phyloP scores from a whole-genome alignment of 2,888 invertebrate species.

The Caenorhabditis sulstoni region DNA sequence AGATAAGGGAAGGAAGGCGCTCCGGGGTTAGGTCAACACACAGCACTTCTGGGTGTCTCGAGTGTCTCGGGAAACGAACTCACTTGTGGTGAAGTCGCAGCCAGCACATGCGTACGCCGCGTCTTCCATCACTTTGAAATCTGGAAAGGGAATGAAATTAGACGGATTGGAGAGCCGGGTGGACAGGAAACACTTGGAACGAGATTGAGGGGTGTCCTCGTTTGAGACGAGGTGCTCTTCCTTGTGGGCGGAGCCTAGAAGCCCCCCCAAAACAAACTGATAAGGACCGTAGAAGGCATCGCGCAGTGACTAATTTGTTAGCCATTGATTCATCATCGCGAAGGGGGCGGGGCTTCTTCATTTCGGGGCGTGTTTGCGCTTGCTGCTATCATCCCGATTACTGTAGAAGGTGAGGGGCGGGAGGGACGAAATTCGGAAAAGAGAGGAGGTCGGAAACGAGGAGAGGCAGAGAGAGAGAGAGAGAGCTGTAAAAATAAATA shows the following conservation, averaged over 20 bases:
- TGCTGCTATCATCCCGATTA: conserved; percentile 28
- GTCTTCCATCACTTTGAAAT: conserved; percentile 68
- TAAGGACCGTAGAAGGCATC: neutral
- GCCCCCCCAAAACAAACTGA: conserved; percentile 18
- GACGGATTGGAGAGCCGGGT: neutral
- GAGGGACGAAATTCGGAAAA: conserved; percentile 1
- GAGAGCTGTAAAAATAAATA: conserved; percentile 48
- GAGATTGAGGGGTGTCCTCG: neutral
- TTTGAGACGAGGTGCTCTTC: neutral
- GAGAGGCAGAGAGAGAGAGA: conserved; percentile 23
- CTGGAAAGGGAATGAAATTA: conserved; percentile 57
- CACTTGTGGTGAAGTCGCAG: conserved; percentile 69
- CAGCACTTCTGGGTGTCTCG: conserved; percentile 6
- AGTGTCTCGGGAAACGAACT: conserved; percentile 43
- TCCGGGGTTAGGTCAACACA: conserved; percentile 17
- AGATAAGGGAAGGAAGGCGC: neutral
- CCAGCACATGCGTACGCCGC: conserved; percentile 70
- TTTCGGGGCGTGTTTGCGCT: conserved; percentile 2
- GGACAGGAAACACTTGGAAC: conserved; percentile 18
- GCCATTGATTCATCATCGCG: conserved; percentile 33
- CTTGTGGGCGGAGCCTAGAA: conserved; percentile 14
- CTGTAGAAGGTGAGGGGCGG: conserved; percentile 28
- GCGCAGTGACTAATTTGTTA: conserved; percentile 49
- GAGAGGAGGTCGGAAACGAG: conserved; percentile 2
- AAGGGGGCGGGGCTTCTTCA: conserved; percentile 12